Evolutionary conservation across 2,888 invertebrate species (phyloP).

Genomic region (Cotesia congregata): DNA sequence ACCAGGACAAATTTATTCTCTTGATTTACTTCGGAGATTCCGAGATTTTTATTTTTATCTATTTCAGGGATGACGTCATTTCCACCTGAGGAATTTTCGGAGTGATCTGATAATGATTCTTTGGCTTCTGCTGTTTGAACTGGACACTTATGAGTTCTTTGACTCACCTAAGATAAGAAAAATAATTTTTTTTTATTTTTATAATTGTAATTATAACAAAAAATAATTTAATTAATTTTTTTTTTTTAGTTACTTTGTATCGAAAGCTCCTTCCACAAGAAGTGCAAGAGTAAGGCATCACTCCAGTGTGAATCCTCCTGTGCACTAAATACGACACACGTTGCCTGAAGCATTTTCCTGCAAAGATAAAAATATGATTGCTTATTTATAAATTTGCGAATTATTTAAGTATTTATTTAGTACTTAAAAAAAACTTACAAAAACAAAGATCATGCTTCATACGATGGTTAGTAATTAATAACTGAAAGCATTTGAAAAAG

Average conservation of each 20-base stretch:
- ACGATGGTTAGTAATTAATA: constrained; percentile 43
- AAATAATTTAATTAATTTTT: too few relatives aligned
- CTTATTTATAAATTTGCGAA: not conserved
- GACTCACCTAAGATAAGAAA: constrained; percentile 76
- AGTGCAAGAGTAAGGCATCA: constrained; percentile 88
- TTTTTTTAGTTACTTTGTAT: constrained; percentile 76
- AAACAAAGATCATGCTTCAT: constrained; percentile 46
- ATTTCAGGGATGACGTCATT: not conserved
- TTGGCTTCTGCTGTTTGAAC: constrained; percentile 76
- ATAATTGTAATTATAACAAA: not conserved
- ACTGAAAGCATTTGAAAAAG: constrained; percentile 45
- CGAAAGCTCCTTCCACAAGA: constrained; percentile 86
- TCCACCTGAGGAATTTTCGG: constrained; percentile 45
- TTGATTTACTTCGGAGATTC: constrained; percentile 43
- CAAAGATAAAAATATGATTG: constrained; percentile 26
- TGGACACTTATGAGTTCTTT: constrained; percentile 85
- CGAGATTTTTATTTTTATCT: too few relatives aligned
- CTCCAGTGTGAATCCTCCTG: constrained; percentile 86
- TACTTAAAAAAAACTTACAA: constrained; percentile 40
- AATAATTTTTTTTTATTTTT: constrained; percentile 6
- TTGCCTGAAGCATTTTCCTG: constrained; percentile 89
- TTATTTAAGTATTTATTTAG: constrained; percentile 22
- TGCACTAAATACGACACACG: constrained; percentile 89
- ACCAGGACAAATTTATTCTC: constrained; percentile 64
- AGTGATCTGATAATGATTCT: constrained; percentile 65